Evolutionary conservation across 1,140 invertebrate species (phyloP).

Genomic region (Chlorops oryzae): DNA sequence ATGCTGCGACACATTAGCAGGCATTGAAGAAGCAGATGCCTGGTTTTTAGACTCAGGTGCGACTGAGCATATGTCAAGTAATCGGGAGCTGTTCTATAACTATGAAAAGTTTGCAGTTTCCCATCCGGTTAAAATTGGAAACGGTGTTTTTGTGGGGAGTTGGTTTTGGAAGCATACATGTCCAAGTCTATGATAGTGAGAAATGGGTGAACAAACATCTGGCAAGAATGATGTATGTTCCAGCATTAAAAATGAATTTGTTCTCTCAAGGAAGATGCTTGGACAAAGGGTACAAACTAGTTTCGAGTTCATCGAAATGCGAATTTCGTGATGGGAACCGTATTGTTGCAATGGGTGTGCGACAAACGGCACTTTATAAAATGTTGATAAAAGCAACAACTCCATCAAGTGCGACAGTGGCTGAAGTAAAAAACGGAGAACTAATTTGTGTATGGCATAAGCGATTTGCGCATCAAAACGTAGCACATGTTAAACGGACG

Average conservation of each 20-base stretch:
- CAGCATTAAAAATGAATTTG: slow-evolving; percentile 42
- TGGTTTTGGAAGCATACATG: no score
- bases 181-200: background rate
- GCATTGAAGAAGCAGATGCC: background rate
- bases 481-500: slow-evolving; percentile 33
- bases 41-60: slow-evolving; percentile 6
- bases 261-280: slow-evolving; percentile 31
- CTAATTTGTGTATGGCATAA: no score
- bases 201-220: slow-evolving; percentile 5
- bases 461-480: slow-evolving; percentile 38
- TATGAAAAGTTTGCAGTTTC: background rate
- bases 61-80: slow-evolving; percentile 6
- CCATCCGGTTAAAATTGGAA: no score
- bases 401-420: no score
- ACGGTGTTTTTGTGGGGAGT: no score
- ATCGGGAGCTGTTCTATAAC: background rate
- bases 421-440: no score
- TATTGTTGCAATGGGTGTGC: no score
- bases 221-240: slow-evolving; percentile 39
- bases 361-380: no score
- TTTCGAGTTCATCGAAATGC: no score
- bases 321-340: slow-evolving; percentile 42
- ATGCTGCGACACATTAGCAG: no score
- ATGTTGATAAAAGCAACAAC: no score
- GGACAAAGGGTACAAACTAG: slow-evolving; percentile 23